A percentile compares a stretch with the other conserved stretches of the same genome.
Conservation (phyloP, 1,140 invertebrate genomes). For the Aphidius gifuensis region DNA sequence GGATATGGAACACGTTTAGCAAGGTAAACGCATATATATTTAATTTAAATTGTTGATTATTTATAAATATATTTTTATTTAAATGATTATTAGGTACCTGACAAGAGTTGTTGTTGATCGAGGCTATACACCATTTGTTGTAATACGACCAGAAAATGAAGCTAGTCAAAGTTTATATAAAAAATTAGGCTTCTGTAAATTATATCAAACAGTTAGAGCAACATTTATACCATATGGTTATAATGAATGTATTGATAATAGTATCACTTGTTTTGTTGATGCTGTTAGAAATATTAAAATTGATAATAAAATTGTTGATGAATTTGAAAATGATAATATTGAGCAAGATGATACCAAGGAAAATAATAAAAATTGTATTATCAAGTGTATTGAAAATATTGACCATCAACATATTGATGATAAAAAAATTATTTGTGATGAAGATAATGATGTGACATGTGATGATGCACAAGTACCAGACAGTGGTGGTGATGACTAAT, state of each 20-base stretch:
- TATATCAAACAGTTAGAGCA: constrained; percentile 73
- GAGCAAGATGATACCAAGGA: constrained; percentile 20
- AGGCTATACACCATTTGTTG: constrained; percentile 78
- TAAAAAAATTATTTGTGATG: background rate
- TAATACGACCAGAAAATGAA: constrained; percentile 81
- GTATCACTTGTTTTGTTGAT: constrained; percentile 23
- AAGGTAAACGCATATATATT: constrained; percentile 36
- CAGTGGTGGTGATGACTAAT: background rate
- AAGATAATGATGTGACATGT: background rate
- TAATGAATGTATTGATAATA: constrained; percentile 27
- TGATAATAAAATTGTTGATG: constrained; percentile 29
- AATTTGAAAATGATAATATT: constrained; percentile 21
- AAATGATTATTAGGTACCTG: constrained; percentile 47
- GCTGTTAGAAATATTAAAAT: constrained; percentile 38
- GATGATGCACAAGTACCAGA: background rate
- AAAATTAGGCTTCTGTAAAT: constrained; percentile 74
- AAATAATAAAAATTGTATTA: constrained; percentile 20
- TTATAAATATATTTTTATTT: background rate
- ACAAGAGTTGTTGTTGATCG: constrained; percentile 70
- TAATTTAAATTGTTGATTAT: background rate
- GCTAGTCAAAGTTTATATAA: constrained; percentile 75
- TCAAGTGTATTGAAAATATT: constrained; percentile 27
- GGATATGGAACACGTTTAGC: constrained; percentile 59
- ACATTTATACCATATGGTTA: constrained; percentile 62
- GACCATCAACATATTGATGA: constrained; percentile 5